Conservation (phyloP, 2,888 invertebrate species). For the Hirtodrosophila duncani region DNA sequence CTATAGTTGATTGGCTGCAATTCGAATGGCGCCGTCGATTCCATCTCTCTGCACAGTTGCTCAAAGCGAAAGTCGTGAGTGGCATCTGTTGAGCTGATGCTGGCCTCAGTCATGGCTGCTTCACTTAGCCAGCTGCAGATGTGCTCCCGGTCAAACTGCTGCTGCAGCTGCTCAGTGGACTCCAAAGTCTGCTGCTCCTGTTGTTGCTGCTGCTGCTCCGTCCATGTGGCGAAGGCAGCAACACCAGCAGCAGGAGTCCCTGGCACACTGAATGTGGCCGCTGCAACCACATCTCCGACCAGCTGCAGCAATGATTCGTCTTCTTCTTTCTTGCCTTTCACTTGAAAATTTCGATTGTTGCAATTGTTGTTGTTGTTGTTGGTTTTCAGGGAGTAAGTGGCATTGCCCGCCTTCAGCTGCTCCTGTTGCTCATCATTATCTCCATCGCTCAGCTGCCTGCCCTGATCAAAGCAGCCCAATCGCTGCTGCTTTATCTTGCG, state of each 20-base stretch:
- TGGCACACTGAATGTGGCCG: slow-evolving; percentile 17
- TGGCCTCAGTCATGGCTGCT: background rate
- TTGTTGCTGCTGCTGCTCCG: background rate
- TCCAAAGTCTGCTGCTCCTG: background rate
- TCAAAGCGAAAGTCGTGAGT: slow-evolving; percentile 52
- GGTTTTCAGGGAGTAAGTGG: slow-evolving; percentile 5
- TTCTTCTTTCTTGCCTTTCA: too few species aligned
- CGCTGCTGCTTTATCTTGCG: slow-evolving; percentile 36
- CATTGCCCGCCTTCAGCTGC: background rate
- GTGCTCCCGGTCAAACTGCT: slow-evolving; percentile 25
- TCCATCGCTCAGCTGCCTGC: slow-evolving; percentile 21
- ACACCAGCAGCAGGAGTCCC: background rate
- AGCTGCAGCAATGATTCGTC: background rate
- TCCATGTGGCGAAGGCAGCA: background rate
- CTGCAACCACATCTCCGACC: slow-evolving; percentile 14
- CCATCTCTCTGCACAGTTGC: slow-evolving; percentile 57
- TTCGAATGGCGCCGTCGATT: slow-evolving; percentile 72
- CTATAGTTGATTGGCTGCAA: slow-evolving; percentile 49
- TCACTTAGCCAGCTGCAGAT: slow-evolving; percentile 13
- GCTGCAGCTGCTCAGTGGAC: background rate
- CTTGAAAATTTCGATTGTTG: slow-evolving; percentile 29
- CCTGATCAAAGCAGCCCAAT: slow-evolving; percentile 31
- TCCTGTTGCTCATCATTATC: background rate
- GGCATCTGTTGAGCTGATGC: background rate
- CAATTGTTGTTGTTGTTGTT: slow-evolving; percentile 40